Percentiles rank a stretch among this genome's conserved stretches.
These are phyloP conservation scores for Siniperca scherzeri DNA, from an alignment of 2,797 vertebrate genomes.

Conservation along the genomic window DNA sequence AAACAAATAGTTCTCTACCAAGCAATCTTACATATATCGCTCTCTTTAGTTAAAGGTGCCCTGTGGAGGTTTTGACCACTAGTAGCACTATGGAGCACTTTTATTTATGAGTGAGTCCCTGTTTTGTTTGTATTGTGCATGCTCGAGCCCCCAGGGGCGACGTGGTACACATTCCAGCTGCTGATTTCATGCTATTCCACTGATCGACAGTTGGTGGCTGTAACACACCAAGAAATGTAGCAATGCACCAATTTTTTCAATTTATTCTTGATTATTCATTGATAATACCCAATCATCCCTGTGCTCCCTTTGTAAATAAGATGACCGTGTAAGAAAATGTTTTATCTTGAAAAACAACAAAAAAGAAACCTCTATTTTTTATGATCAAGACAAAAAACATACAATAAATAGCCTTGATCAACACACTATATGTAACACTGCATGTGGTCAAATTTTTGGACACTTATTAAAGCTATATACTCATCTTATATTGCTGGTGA, in stretches of 20 bases:
- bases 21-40: too few relatives aligned
- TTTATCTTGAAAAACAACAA: neutral
- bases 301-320: neutral
- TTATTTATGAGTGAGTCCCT: neutral
- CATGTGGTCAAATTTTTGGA: neutral
- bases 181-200: neutral
- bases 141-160: fast-evolving
- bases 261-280: neutral
- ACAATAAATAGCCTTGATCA: neutral
- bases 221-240: neutral
- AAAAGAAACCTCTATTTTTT: too few relatives aligned
- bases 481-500: neutral
- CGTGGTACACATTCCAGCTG: neutral
- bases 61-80: neutral
- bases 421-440: neutral
- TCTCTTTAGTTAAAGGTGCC: neutral
- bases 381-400: neutral
- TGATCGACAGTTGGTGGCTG: neutral
- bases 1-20: neutral
- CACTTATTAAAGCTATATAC: neutral
- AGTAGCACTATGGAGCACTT: neutral
- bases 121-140: neutral
- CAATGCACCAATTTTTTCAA: too few relatives aligned
- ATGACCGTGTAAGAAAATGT: neutral
- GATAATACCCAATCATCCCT: neutral